Percentiles rank a stretch among this genome's conserved stretches.
Evolutionary conservation across 2,113 vertebrate genomes (phyloP).

Genomic region (Aythya baeri): DNA sequence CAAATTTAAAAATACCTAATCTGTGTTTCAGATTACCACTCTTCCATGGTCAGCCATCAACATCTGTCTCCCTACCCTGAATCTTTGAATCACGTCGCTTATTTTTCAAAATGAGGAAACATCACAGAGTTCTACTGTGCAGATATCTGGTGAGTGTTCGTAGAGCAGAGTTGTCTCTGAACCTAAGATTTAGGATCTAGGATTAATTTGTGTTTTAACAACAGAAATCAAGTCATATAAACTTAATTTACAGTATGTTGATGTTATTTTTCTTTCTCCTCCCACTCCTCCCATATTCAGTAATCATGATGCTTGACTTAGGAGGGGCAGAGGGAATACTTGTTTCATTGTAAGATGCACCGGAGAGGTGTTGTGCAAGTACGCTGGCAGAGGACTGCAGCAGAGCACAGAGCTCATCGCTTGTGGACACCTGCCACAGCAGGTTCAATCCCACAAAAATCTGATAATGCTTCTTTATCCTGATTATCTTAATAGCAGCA

Average conservation of each 20-base stretch:
- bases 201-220: background rate
- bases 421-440: background rate
- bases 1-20: background rate
- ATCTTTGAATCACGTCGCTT: background rate
- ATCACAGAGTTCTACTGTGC: accelerated
- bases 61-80: background rate
- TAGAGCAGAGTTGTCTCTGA: background rate
- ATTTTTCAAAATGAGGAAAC: background rate
- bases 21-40: background rate
- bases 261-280: background rate
- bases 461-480: conserved; percentile 24
- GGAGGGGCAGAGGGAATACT: background rate
- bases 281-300: background rate
- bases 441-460: conserved; percentile 1
- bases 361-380: background rate
- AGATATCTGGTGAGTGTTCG: background rate
- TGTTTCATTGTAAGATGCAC: background rate
- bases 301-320: background rate
- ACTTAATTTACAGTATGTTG: background rate
- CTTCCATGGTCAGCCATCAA: accelerated
- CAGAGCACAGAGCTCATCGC: background rate
- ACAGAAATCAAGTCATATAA: background rate
- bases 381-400: background rate
- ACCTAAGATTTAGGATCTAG: background rate
- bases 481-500: conserved; percentile 2